Conservation (phyloP, 2,797 vertebrate genomes). For the Falco naumanni region DNA sequence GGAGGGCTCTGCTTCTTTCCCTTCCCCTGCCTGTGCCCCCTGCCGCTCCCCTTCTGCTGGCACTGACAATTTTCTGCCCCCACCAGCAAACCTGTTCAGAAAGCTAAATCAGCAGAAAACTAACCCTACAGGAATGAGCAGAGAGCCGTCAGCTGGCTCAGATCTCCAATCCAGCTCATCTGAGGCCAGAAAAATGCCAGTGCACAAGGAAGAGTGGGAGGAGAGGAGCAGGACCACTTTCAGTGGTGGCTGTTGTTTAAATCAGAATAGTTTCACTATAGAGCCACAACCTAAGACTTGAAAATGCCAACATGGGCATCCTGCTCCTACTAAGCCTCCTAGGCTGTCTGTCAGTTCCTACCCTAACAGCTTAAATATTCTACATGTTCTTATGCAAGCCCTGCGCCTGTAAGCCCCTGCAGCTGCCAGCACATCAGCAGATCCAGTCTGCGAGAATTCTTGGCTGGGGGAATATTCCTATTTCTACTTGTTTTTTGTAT, state of each 20-base stretch:
- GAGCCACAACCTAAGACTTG: background rate
- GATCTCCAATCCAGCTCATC: slow-evolving; percentile 19
- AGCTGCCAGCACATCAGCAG: background rate
- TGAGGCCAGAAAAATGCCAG: slow-evolving; percentile 53
- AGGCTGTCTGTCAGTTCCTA: background rate
- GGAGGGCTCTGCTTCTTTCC: background rate
- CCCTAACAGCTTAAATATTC: background rate
- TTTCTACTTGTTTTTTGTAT: slow-evolving; percentile 1
- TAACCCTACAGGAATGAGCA: background rate
- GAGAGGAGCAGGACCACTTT: background rate
- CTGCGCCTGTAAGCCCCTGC: background rate
- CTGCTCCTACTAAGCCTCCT: background rate
- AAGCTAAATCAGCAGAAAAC: slow-evolving; percentile 57
- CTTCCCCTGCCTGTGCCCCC: background rate
- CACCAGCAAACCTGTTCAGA: slow-evolving; percentile 43
- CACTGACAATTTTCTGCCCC: background rate
- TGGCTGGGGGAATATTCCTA: background rate
- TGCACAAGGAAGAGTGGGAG: background rate
- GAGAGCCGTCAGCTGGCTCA: slow-evolving; percentile 14
- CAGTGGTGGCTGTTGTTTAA: background rate
- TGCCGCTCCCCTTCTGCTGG: background rate
- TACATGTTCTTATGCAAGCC: background rate
- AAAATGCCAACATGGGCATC: background rate
- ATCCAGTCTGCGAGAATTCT: background rate
- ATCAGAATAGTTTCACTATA: background rate